Conservation (phyloP, 2,797 vertebrate genomes). For the Ibycter americanus region DNA sequence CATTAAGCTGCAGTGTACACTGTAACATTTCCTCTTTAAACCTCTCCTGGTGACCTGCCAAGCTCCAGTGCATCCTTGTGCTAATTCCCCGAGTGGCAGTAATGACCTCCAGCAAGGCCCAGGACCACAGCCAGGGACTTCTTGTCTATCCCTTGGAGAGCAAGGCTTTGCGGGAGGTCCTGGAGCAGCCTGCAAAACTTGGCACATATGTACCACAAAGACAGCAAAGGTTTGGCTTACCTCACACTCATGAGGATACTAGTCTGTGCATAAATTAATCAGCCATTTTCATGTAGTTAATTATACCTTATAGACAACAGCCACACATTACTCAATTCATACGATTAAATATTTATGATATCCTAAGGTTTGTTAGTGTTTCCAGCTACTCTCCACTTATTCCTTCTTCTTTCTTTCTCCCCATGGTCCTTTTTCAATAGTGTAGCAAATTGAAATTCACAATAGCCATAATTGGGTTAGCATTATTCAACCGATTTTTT, state of each 20-base stretch:
- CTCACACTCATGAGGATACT: neutral
- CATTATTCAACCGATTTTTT: constrained; percentile 16
- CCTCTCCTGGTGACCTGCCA: neutral
- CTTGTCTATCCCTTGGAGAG: neutral
- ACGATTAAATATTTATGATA: constrained; percentile 23
- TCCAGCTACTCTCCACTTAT: neutral
- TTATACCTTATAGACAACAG: neutral
- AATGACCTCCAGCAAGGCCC: neutral
- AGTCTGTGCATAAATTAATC: neutral
- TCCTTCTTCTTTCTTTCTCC: neutral
- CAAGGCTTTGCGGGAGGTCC: neutral
- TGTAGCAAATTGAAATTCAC: constrained; percentile 7
- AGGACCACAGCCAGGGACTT: neutral
- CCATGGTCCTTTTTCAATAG: neutral
- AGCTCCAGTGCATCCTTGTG: neutral
- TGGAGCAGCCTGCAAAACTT: neutral
- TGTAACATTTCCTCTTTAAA: neutral
- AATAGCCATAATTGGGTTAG: neutral
- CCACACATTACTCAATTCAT: neutral
- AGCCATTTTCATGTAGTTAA: neutral
- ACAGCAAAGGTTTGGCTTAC: neutral
- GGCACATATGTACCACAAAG: neutral
- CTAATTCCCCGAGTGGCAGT: neutral
- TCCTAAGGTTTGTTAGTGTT: neutral
- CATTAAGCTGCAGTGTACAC: neutral